phyloP scores from a whole-genome alignment of 1,140 invertebrate species.

The Phthorimaea operculella region DNA sequence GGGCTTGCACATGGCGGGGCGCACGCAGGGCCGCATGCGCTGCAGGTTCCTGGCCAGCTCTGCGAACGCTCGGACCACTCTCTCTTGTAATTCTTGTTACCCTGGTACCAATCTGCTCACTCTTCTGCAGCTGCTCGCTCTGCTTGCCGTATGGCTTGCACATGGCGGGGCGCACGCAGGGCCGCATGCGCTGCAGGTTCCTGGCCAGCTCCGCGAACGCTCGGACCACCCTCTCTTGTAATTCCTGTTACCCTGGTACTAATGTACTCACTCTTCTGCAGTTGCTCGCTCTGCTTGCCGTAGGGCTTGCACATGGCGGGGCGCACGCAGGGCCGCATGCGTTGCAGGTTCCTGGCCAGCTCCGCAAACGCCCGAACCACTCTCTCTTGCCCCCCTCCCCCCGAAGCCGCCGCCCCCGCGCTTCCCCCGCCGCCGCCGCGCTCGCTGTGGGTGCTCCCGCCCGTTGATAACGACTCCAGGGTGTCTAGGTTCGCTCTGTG shows the following conservation, averaged over 20 bases:
- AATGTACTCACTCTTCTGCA: conserved; percentile 83
- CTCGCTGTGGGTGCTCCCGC: conserved; percentile 10
- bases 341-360: conserved; percentile 85
- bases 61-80: conserved; percentile 82
- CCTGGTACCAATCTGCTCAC: too few relatives aligned
- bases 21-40: conserved; percentile 84
- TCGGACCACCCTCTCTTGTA: conserved; percentile 82
- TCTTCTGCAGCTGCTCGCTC: conserved; percentile 87
- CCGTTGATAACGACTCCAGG: conserved; percentile 71
- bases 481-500: conserved; percentile 75
- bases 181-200: conserved; percentile 87
- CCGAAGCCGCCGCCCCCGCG: conserved; percentile 34
- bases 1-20: conserved; percentile 88
- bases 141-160: conserved; percentile 90
- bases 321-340: conserved; percentile 85
- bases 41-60: conserved; percentile 88
- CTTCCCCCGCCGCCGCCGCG: conserved; percentile 17
- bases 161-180: conserved; percentile 85
- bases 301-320: conserved; percentile 90
- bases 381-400: conserved; percentile 73
- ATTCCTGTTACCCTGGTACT: too few relatives aligned
- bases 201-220: conserved; percentile 86
- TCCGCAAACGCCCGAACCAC: conserved; percentile 84
- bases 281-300: conserved; percentile 86
- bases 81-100: too few relatives aligned